These are phyloP conservation scores for Pangasius mekongensis DNA, from an alignment of 2,797 vertebrate species.

Conservation along the genomic window DNA sequence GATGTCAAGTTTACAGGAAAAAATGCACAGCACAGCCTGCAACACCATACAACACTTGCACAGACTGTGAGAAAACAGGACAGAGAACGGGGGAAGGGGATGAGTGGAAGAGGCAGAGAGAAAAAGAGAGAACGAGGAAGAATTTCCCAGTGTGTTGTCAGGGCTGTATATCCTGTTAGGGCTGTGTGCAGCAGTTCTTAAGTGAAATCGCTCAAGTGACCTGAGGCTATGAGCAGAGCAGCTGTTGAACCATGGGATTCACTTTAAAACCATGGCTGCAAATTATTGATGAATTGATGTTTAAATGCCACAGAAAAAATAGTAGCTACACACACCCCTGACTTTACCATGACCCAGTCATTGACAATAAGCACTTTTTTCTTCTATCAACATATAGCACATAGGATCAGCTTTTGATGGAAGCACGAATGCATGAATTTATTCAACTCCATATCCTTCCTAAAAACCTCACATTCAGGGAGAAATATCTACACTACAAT, in stretches of 20 bases:
- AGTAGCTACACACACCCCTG: constrained; percentile 24
- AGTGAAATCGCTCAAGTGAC: constrained; percentile 75
- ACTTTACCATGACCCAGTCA: constrained; percentile 36
- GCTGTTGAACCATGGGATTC: constrained; percentile 50
- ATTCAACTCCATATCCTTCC: not conserved
- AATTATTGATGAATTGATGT: constrained; percentile 59
- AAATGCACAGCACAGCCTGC: constrained; percentile 47
- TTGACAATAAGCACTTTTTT: constrained; percentile 21
- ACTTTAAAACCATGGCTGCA: constrained; percentile 51
- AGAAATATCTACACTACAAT: not conserved
- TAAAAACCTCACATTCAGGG: not conserved
- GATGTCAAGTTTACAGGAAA: constrained; percentile 63
- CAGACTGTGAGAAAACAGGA: constrained; percentile 20
- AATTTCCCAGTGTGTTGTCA: constrained; percentile 53
- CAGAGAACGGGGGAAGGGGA: constrained; percentile 31
- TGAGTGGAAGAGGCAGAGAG: constrained; percentile 40
- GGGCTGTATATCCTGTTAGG: constrained; percentile 70
- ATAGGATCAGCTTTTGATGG: not conserved
- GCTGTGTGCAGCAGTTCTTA: constrained; percentile 72
- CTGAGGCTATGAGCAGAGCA: constrained; percentile 71
- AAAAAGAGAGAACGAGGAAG: constrained; percentile 22
- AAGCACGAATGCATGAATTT: constrained; percentile 1
- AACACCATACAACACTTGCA: constrained; percentile 38
- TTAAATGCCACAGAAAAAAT: constrained; percentile 52
- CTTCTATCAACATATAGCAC: not conserved